Evolutionary conservation across 2,888 invertebrate genomes (phyloP), one percentile per base, ranked within the genome.

Genomic region (Tolmerus cingulatus): DNA sequence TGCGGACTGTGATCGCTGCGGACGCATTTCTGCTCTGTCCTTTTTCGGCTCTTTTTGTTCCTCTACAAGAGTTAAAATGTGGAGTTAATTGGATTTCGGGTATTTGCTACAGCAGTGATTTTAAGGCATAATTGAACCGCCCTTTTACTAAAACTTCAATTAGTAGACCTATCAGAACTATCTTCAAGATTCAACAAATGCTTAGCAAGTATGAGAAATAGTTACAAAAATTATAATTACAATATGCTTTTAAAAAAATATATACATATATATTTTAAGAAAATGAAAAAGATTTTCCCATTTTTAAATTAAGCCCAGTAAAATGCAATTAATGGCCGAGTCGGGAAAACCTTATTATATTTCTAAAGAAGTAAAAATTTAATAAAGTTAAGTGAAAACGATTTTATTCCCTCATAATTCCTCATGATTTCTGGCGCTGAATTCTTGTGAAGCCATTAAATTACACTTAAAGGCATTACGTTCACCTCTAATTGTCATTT

Each of bases 401-500:
- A 66, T 66, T 66, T 66, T 66, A 23, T 66, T 27, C 66, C 4
- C 12, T 66, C 66, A 27, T 66, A 66, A 66, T 66, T 66, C 66
- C 23, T 27, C 66, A 27, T 12, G 23, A 66, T 66, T 27, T 19
- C 23, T 9, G 66, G 66, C 3, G 66, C 23, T 66, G 66, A 66
- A 66, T 66, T 66, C 66, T 66, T 79, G 30, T 27, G 51, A 79
- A 79, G 34, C 79, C 23, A 51, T 79, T 43, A 51, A 79, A 51
- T 79, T 79, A 51, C 79, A 79, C 51, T 79, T 51, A 51, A 51
- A 23, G 55, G 57, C 82, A 82, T 82, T 82, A 82, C 57, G 66
- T 57, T 66, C 82, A 37, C 57, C 34, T 66, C 57, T 82, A 82
- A 82, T 82, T 66, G 82, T 66, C 82, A 82, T 82, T 82, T 57